Evolutionary conservation across 2,888 invertebrate species (phyloP), one percentile per base, ranked within the genome.

Genomic region (Baccha elongata): DNA sequence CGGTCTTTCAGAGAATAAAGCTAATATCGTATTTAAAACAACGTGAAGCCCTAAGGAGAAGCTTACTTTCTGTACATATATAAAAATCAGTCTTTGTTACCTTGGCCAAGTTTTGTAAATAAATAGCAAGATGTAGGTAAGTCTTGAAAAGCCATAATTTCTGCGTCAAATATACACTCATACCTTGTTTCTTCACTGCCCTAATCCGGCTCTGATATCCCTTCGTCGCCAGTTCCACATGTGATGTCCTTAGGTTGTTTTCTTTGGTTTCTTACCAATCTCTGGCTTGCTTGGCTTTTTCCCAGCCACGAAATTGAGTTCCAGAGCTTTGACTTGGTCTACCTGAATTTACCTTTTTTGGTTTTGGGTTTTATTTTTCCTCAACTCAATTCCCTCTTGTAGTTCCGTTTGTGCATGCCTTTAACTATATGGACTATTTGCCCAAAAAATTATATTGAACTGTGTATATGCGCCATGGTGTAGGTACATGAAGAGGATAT

Each of bases 401-500:
- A 5, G n/a, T 53, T 13, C 23, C 17, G 21, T 10, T 8, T 5
- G 17, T 15, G 2, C 23, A 42, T 52, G 64, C 11, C 35, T 13
- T 32, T 23, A 46, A 26, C 32, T 23, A n/a, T 52, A 23, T 23
- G 13, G 69, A 65, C 62, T 72, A 68, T 78, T 64, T 62, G 62
- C 55, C 64, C 72, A 78, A 78, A 83, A 64, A 78, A 73, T 73
- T 68, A 64, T 78, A 83, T 83, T 73, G 78, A 83, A 83, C 67
- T 48, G 26, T 58, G 21, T 42, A 35, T n/a, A n/a, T n/a, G n/a
- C n/a, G n/a, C 29, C n/a, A n/a, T 11, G 44, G 10, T 32, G n/a
- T 35, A 50, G 13, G 21, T 58, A 52, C 46, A 48, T 64, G 72
- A 50, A 26, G 68, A 55, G 64, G 72, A 76, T 50, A 73, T 42